phyloP scores from a whole-genome alignment of 2,888 invertebrate species.

The Morinoia aosen region DNA sequence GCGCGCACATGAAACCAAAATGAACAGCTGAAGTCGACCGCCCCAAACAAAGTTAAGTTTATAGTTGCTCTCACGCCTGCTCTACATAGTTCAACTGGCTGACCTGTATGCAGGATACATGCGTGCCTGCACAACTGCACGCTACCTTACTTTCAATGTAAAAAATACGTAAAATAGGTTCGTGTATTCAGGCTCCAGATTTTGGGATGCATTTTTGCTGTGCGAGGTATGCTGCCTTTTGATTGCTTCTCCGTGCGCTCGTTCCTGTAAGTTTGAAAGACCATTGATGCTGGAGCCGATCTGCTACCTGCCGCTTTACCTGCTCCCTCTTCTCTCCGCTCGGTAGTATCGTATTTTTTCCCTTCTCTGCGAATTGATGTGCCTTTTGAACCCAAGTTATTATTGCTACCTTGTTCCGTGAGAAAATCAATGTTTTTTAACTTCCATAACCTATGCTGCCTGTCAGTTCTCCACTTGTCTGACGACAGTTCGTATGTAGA shows the following conservation, averaged over 20 bases:
- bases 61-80: no score
- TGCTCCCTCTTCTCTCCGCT: constrained; percentile 40
- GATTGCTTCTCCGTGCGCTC: neutral
- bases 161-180: neutral
- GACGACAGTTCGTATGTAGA: no score
- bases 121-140: neutral
- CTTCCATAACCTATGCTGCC: no score
- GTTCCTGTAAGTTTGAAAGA: neutral
- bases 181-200: neutral
- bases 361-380: neutral
- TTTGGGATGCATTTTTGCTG: constrained; percentile 5
- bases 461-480: no score
- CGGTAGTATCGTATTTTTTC: neutral
- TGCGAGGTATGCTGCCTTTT: neutral
- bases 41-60: no score
- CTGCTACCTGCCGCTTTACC: constrained; percentile 23
- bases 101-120: no score
- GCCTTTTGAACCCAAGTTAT: neutral
- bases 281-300: neutral
- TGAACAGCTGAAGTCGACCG: no score
- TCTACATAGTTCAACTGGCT: no score
- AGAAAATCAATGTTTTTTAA: no score
- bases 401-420: no score
- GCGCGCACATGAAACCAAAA: no score
- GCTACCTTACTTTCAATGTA: neutral